Evolutionary conservation across 64 coral and sea anemone species (phyloP).

Genomic region (Actinia tenebrosa): DNA sequence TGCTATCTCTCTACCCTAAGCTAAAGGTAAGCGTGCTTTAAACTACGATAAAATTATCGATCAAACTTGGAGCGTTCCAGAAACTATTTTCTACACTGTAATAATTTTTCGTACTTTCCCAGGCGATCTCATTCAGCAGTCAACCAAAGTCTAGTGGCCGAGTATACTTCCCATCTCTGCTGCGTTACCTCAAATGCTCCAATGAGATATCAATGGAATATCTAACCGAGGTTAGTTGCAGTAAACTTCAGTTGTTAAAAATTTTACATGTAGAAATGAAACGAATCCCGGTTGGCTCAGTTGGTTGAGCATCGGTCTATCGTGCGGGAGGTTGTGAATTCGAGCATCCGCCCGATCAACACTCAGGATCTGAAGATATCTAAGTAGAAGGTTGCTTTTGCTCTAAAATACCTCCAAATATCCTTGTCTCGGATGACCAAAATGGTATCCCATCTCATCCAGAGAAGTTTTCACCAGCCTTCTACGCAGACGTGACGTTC

Average conservation of each 20-base stretch:
- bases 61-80: not conserved
- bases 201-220: conserved; percentile 44
- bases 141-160: conserved; percentile 20
- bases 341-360: too few species aligned
- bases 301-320: too few species aligned
- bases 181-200: conserved; percentile 16
- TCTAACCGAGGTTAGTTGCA: conserved; percentile 33
- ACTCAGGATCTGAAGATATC: too few species aligned
- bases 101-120: not conserved
- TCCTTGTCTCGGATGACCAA: too few species aligned
- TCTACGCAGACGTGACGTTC: too few species aligned
- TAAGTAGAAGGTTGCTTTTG: too few species aligned
- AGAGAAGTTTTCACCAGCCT: too few species aligned
- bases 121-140: conserved; percentile 25
- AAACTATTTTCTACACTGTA: too few species aligned
- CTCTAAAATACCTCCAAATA: too few species aligned
- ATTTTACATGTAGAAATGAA: not conserved
- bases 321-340: too few species aligned
- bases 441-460: too few species aligned
- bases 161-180: conserved; percentile 28
- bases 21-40: conserved; percentile 26
- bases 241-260: not conserved
- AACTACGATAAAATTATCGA: not conserved
- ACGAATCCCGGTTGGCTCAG: too few species aligned
- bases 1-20: conserved; percentile 49